phyloP scores from a whole-genome alignment of 2,113 vertebrate genomes.

The Cisticola juncidis region DNA sequence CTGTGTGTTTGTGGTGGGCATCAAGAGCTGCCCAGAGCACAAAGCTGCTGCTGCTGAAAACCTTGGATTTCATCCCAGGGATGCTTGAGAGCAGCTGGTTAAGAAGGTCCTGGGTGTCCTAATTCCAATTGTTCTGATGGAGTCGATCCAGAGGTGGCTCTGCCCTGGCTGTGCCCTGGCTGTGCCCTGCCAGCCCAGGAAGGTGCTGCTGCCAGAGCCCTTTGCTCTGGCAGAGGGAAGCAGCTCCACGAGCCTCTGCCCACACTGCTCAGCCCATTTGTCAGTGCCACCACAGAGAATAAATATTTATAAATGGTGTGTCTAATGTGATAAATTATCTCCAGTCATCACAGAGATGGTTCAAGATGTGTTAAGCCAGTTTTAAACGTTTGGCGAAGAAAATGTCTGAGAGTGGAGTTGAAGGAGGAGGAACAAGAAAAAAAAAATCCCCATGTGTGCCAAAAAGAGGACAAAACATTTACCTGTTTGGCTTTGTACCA shows the following conservation, averaged over 20 bases:
- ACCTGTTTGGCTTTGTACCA: background rate
- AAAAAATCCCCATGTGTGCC: background rate
- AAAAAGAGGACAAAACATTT: background rate
- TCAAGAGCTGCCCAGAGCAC: background rate
- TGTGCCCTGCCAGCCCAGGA: constrained; percentile 41
- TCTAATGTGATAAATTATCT: constrained; percentile 60
- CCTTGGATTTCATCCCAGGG: fast-evolving
- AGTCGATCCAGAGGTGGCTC: background rate
- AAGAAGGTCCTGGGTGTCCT: background rate
- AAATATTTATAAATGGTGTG: constrained; percentile 70
- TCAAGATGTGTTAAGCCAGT: constrained; percentile 11
- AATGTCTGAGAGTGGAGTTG: background rate
- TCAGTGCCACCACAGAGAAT: constrained; percentile 26
- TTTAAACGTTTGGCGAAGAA: constrained; percentile 38
- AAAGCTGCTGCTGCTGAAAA: background rate
- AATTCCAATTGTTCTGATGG: background rate
- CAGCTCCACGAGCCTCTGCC: fast-evolving
- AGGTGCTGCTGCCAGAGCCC: background rate
- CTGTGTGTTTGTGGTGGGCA: fast-evolving
- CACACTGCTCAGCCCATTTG: constrained; percentile 4
- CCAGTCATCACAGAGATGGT: constrained; percentile 15
- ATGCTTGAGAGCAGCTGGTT: background rate
- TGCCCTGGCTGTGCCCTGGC: background rate
- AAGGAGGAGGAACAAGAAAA: background rate
- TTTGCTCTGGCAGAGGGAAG: background rate